phyloP scores from a whole-genome alignment of 1,140 invertebrate genomes.

The Caenorhabditis tropicalis region DNA sequence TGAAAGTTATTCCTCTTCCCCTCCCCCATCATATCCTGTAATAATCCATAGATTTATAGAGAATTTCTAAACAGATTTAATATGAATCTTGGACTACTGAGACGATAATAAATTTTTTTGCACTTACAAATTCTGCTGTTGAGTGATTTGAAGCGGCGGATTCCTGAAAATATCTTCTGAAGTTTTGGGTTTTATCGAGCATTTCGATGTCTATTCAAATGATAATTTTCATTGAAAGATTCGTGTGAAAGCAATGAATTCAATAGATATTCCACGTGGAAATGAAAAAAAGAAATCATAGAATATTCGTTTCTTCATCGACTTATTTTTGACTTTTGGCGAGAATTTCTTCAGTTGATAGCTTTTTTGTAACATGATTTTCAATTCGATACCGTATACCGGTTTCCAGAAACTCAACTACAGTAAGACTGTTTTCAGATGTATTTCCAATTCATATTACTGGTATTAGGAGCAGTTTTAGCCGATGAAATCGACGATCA shows the following conservation, averaged over 20 bases:
- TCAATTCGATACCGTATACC: too few species aligned
- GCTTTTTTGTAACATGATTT: too few species aligned
- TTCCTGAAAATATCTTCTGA: constrained; percentile 5
- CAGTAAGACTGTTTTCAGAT: too few species aligned
- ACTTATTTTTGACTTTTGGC: too few species aligned
- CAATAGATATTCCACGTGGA: too few species aligned
- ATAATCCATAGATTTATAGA: neutral
- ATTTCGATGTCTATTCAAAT: constrained; percentile 12
- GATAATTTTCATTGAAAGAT: neutral
- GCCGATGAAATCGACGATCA: neutral
- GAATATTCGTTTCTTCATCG: too few species aligned
- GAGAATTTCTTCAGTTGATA: too few species aligned
- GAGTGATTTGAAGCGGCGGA: neutral
- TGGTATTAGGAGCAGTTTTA: constrained; percentile 6
- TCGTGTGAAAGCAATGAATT: neutral
- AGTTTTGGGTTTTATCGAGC: neutral
- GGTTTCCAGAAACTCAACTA: neutral
- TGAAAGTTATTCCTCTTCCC: too few species aligned
- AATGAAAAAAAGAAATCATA: too few species aligned
- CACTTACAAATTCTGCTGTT: neutral
- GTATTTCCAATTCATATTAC: neutral
- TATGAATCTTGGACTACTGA: neutral
- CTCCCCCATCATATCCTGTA: neutral
- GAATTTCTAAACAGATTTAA: neutral
- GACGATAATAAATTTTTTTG: neutral